These are phyloP conservation scores for Clarias fuscus DNA, from an alignment of 2,797 vertebrate genomes.

Conservation along the genomic window DNA sequence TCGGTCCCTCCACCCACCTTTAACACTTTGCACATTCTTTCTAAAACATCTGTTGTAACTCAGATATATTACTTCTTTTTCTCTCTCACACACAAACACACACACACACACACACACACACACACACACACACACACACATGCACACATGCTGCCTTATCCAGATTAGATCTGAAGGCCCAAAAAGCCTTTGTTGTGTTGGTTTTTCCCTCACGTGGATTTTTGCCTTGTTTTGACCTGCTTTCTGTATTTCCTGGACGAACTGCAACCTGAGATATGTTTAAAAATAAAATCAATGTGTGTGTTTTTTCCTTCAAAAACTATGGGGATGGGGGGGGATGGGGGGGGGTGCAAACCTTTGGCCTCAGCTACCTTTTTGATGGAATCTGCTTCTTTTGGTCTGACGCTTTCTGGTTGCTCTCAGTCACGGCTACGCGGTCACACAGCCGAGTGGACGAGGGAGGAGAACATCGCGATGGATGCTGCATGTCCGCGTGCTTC, in stretches of 20 bases:
- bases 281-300: background rate
- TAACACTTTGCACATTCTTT: slow-evolving; percentile 30
- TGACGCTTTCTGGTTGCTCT: background rate
- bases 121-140: slow-evolving; percentile 3
- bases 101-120: background rate
- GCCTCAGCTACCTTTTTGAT: background rate
- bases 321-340: background rate
- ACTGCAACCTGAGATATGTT: background rate
- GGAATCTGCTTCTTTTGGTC: background rate
- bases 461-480: too few species aligned
- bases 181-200: background rate
- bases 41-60: slow-evolving; percentile 28
- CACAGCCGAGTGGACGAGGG: background rate
- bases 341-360: background rate
- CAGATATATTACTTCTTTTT: slow-evolving; percentile 8
- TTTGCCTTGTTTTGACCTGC: background rate
- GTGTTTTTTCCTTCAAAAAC: background rate
- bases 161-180: background rate
- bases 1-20: slow-evolving; percentile 17
- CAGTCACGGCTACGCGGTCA: background rate
- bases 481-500: too few species aligned
- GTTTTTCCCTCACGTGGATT: background rate
- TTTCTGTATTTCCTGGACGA: background rate
- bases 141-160: background rate
- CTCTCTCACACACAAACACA: background rate